Evolutionary conservation across 2,888 invertebrate species (phyloP), one percentile per base, ranked within the genome.

Genomic region (Spodoptera littoralis): DNA sequence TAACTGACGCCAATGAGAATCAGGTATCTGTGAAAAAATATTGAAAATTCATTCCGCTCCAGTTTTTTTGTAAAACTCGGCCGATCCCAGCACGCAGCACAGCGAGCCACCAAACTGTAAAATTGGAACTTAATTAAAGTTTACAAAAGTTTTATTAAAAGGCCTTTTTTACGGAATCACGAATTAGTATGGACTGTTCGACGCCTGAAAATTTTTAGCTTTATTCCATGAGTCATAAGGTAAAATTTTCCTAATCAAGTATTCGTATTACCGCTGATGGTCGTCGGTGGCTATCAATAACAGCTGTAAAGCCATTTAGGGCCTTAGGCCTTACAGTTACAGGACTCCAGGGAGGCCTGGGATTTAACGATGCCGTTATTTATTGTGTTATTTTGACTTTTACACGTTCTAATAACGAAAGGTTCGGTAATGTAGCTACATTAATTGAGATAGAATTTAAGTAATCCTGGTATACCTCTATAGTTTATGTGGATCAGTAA

Each of bases 81-180:
- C 44, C 27, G 49, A 46, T 47, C 12, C 45, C 53, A 58, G 61
- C 48, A 59, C 69, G 59, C 45, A 59, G 51, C 4, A 22, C 30
- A 50, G 30, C 48, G 59, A 61, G 24, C 22, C 48, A 65, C n/a
- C 65, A 52, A 59, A 74, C 69, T 69, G 60, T 60, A 53, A 77
- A 75, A 71, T 74, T 57, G 56, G 55, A 73, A 80, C 62, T 74
- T 76, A 78, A 77, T 79, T 75, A 63, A 66, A 72, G 36, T 69
- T 65, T 36, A 36, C 8, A 43, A 6, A 65, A 79, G 65, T 80
- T 79, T 77, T 69, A 80, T 79, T 69, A 77, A 77, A 80, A 76
- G 44, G 42, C 45, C 36, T 36, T 36, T 46, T 48, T 52, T 44
- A 52, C 53, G 48, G 47, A 63, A 69, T 74, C 66, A 49, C 61